A percentile compares a stretch with the other conserved stretches of the same genome.
phyloP scores from a whole-genome alignment of 1,140 invertebrate species.

The Chelonus insularis region DNA sequence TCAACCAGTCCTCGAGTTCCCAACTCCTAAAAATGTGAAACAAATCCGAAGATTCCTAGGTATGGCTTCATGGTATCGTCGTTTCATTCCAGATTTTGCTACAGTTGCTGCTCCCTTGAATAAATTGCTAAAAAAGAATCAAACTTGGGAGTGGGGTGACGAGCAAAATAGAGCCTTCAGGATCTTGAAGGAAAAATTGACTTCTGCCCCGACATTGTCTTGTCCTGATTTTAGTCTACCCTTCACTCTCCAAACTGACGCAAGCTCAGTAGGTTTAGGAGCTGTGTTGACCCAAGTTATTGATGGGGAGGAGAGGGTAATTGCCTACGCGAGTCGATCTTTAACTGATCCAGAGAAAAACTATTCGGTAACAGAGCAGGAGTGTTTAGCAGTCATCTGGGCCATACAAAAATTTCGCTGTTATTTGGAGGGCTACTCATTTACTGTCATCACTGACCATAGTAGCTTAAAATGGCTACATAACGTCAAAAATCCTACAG shows the following conservation, averaged over 20 bases:
- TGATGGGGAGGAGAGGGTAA: not conserved
- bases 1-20: conserved; percentile 35
- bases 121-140: conserved; percentile 43
- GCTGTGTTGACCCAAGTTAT: not conserved
- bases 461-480: conserved; percentile 14
- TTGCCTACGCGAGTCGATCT: conserved; percentile 2
- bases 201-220: not conserved
- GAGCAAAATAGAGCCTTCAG: conserved; percentile 29
- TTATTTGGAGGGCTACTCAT: conserved; percentile 2
- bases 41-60: conserved; percentile 55
- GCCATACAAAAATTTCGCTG: conserved; percentile 4
- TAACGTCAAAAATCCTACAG: not conserved
- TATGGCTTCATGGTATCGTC: conserved; percentile 49
- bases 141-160: conserved; percentile 34
- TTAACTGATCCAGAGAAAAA: conserved; percentile 4
- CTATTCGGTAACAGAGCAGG: conserved; percentile 5
- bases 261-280: not conserved
- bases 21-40: conserved; percentile 42
- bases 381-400: conserved; percentile 9
- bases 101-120: conserved; percentile 37
- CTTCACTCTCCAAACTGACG: conserved; percentile 17
- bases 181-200: not conserved
- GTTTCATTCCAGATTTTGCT: conserved; percentile 47
- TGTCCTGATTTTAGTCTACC: conserved; percentile 14
- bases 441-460: conserved; percentile 4